Evolutionary conservation across 2,797 vertebrate genomes (phyloP).

Genomic region (Sciaenops ocellatus): DNA sequence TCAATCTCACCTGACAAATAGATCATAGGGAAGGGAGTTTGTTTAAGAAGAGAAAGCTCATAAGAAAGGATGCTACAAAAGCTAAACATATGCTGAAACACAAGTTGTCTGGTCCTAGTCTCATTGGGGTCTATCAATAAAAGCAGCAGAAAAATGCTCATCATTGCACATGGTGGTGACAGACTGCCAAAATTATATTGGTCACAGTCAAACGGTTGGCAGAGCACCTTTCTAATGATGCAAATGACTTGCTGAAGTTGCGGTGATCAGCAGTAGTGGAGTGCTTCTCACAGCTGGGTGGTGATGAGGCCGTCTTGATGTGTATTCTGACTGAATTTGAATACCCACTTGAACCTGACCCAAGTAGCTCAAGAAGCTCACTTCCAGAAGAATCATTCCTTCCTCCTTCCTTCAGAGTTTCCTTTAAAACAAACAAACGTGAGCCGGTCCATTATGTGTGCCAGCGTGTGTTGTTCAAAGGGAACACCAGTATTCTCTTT

Average conservation of each 20-base stretch:
- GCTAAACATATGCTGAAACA: no score
- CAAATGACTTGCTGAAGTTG: neutral
- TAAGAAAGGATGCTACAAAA: neutral
- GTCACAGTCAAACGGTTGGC: neutral
- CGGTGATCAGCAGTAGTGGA: neutral
- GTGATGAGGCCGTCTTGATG: neutral
- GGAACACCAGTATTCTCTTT: neutral
- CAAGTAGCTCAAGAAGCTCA: neutral
- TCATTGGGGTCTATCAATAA: neutral
- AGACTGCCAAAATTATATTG: neutral
- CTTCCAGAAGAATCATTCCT: neutral
- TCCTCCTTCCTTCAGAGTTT: neutral
- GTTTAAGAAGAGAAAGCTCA: neutral
- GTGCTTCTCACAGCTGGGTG: conserved; percentile 12
- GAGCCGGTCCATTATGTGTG: neutral
- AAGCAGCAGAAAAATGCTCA: neutral
- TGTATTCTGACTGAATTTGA: conserved; percentile 23
- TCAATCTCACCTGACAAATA: no score
- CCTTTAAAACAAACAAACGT: conserved; percentile 1
- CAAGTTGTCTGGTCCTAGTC: neutral
- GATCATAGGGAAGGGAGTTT: neutral
- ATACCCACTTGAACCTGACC: neutral
- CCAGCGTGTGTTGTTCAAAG: neutral
- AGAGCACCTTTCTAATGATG: neutral
- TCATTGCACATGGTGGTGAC: neutral